Evolutionary conservation across 2,888 invertebrate genomes (phyloP).

Genomic region (Amiota communis): DNA sequence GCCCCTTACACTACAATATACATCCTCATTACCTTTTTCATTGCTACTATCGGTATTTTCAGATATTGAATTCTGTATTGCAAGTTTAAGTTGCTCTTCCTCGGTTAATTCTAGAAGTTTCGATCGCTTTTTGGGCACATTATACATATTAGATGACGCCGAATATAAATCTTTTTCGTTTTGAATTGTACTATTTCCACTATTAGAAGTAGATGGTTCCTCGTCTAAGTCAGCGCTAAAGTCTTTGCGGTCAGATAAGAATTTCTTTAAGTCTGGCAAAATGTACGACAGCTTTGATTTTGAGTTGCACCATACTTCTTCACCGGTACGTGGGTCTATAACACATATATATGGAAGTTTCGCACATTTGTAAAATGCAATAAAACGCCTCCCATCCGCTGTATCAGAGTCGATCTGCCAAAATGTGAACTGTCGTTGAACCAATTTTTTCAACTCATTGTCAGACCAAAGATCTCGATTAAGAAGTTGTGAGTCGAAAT

Average conservation of each 20-base stretch:
- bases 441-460: slow-evolving; percentile 76
- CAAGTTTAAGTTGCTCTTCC: slow-evolving; percentile 70
- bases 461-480: slow-evolving; percentile 83
- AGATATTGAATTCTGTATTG: slow-evolving; percentile 72
- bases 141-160: slow-evolving; percentile 39
- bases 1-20: slow-evolving; percentile 54
- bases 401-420: slow-evolving; percentile 77
- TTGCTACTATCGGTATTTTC: slow-evolving; percentile 58
- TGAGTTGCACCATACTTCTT: slow-evolving; percentile 73
- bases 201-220: slow-evolving; percentile 60
- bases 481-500: slow-evolving; percentile 80
- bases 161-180: slow-evolving; percentile 46
- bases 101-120: slow-evolving; percentile 68
- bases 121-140: slow-evolving; percentile 57
- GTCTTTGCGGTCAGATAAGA: slow-evolving; percentile 61
- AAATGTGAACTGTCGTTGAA: slow-evolving; percentile 79
- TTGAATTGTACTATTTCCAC: slow-evolving; percentile 48
- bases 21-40: slow-evolving; percentile 29
- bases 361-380: slow-evolving; percentile 78
- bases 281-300: slow-evolving; percentile 64
- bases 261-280: slow-evolving; percentile 57
- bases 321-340: slow-evolving; percentile 81
- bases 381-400: slow-evolving; percentile 78
- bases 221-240: slow-evolving; percentile 56
- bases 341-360: slow-evolving; percentile 79